A percentile compares a stretch with the other conserved stretches of the same genome.
These are phyloP conservation scores for Passer montanus DNA, from an alignment of 2,113 vertebrate genomes.

Conservation along the genomic window DNA sequence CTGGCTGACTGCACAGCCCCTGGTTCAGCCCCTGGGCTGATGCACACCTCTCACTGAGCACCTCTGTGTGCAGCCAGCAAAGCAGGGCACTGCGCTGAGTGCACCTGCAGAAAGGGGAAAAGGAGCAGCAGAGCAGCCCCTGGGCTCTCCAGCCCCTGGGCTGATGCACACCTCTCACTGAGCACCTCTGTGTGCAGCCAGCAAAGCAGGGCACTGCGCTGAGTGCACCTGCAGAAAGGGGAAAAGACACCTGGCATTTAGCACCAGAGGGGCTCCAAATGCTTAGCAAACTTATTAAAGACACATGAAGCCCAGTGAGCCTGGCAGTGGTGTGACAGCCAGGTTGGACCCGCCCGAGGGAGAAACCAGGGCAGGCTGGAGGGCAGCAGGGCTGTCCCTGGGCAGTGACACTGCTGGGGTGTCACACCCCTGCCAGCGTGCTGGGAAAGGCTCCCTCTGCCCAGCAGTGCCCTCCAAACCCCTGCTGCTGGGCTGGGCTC, in stretches of 20 bases:
- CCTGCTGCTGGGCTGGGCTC: neutral
- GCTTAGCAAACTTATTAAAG: conserved; percentile 16
- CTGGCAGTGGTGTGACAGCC: neutral
- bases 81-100: conserved; percentile 10
- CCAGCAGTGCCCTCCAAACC: accelerated
- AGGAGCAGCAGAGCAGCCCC: no score
- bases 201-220: neutral
- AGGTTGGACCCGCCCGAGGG: neutral
- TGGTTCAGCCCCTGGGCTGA: neutral
- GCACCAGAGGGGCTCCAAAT: neutral
- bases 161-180: neutral
- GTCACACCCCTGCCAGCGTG: neutral
- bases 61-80: neutral
- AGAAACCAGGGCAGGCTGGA: neutral
- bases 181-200: neutral
- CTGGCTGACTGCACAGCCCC: neutral
- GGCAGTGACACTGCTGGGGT: accelerated
- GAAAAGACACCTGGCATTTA: conserved; percentile 6
- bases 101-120: neutral
- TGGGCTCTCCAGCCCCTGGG: neutral
- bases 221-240: neutral
- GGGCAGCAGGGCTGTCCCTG: neutral
- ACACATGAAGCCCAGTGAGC: neutral
- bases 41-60: neutral
- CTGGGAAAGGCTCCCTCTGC: neutral